These are phyloP conservation scores for Geopemphigus sp. DNA, from an alignment of 1,140 invertebrate species.

Conservation along the genomic window DNA sequence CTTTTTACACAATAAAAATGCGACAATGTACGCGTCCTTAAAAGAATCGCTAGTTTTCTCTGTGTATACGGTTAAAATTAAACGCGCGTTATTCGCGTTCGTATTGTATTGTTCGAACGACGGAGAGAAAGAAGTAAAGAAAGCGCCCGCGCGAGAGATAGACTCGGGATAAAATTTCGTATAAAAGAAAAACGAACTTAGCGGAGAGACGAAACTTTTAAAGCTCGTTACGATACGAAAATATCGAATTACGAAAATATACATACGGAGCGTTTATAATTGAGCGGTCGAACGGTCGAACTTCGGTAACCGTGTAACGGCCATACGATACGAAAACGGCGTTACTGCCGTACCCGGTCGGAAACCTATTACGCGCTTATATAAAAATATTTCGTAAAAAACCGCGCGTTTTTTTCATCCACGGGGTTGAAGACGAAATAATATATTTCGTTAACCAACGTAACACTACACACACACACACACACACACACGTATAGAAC, in stretches of 20 bases:
- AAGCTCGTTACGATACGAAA: conserved; percentile 1
- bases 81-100: conserved; percentile 3
- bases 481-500: too few relatives aligned
- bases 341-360: too few relatives aligned
- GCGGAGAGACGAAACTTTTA: background rate
- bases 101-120: background rate
- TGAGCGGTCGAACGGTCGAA: background rate
- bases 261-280: background rate
- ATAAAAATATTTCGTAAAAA: too few relatives aligned
- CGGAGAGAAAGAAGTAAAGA: background rate
- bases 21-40: background rate
- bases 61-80: conserved; percentile 2
- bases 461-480: too few relatives aligned
- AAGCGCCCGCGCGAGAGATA: too few relatives aligned
- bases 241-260: background rate
- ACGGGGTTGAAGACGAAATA: too few relatives aligned
- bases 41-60: conserved; percentile 1
- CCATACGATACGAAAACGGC: too few relatives aligned
- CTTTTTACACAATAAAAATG: conserved; percentile 7
- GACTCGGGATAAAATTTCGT: background rate
- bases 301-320: too few relatives aligned
- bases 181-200: background rate
- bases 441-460: too few relatives aligned
- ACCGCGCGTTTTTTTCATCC: too few relatives aligned
- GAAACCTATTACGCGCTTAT: too few relatives aligned